Percentiles rank a stretch among this genome's conserved stretches.
phyloP scores from a whole-genome alignment of 2,888 invertebrate species.

The Drosophila sordidula region DNA sequence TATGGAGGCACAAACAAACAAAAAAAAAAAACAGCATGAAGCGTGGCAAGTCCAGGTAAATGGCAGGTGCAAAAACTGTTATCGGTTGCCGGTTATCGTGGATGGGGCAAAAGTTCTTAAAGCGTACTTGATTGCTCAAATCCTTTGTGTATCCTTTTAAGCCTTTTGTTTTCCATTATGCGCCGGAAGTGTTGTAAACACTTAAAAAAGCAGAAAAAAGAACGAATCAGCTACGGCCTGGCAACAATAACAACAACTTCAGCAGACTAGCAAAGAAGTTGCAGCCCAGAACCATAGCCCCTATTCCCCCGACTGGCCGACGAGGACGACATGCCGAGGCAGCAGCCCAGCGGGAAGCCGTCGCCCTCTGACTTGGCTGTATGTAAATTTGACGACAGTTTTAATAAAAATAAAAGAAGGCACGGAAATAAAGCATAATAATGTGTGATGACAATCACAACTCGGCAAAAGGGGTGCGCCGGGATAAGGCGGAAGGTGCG shows the following conservation, averaged over 20 bases:
- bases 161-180: slow-evolving; percentile 80
- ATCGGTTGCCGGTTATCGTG: slow-evolving; percentile 61
- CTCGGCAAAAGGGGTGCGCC: slow-evolving; percentile 23
- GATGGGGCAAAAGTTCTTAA: slow-evolving; percentile 64
- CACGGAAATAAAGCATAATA: slow-evolving; percentile 78
- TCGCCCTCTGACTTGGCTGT: slow-evolving; percentile 33
- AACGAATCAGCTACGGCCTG: slow-evolving; percentile 33
- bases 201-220: slow-evolving; percentile 40
- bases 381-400: slow-evolving; percentile 68
- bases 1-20: slow-evolving; percentile 13
- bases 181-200: slow-evolving; percentile 79
- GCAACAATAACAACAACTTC: slow-evolving; percentile 48
- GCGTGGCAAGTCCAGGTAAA: slow-evolving; percentile 47
- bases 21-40: slow-evolving; percentile 26
- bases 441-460: slow-evolving; percentile 69
- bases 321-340: slow-evolving; percentile 58
- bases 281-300: slow-evolving; percentile 16
- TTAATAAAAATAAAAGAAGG: slow-evolving; percentile 55
- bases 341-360: slow-evolving; percentile 44
- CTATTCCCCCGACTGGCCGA: slow-evolving; percentile 25
- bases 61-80: slow-evolving; percentile 62
- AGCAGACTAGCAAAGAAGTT: slow-evolving; percentile 25
- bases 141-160: slow-evolving; percentile 81
- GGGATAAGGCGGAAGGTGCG: slow-evolving; percentile 50
- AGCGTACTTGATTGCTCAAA: slow-evolving; percentile 79